Evolutionary conservation across 2,888 invertebrate species (phyloP), one percentile per base, ranked within the genome.

Genomic region (Ichneumoninae sp.): DNA sequence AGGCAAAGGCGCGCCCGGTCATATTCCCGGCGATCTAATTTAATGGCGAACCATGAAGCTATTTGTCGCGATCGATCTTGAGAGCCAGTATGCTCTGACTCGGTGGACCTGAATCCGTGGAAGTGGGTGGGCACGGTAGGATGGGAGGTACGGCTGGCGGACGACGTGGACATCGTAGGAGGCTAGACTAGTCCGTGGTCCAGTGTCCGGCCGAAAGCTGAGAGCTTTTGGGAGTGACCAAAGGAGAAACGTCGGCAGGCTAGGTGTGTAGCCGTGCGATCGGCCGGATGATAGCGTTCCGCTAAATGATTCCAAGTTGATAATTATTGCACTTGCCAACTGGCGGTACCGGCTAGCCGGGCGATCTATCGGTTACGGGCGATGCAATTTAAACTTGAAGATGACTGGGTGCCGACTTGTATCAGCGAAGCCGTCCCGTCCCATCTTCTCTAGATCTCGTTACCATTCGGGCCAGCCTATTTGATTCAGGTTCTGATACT

Each of bases 281-380:
- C 10, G 54, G 54, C 36, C 50, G 69, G 70, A 63, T 47, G 26
- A n/a, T 33, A 30, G 68, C 47, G 83, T 52, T 75, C 60, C 3
- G 57, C 80, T 65, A 73, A 80, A 83, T 73, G 71, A 76, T 75
- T 70, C 85, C 88, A 90, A 91, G 89, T 91, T 87, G 88, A 87
- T 91, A 91, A 91, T 91, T 91, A 91, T 91, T 90, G 89, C 89
- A 89, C 89, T 90, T 89, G 89, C 87, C 86, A 83, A 84, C 85
- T 76, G 84, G 83, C 83, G 44, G 80, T 26, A 81, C 30, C 44
- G 69, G 77, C 66, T 77, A 16, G 81, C 22, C 26, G 66, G 33
- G 40, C 85, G 87, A 87, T 88, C 86, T 88, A 86, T 84, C 66
- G 85, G 84, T 78, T 86, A 77, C 81, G 85, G 85, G 85, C 88